These are phyloP conservation scores for Homalodisca vitripennis DNA, from an alignment of 1,140 invertebrate genomes.

Conservation along the genomic window DNA sequence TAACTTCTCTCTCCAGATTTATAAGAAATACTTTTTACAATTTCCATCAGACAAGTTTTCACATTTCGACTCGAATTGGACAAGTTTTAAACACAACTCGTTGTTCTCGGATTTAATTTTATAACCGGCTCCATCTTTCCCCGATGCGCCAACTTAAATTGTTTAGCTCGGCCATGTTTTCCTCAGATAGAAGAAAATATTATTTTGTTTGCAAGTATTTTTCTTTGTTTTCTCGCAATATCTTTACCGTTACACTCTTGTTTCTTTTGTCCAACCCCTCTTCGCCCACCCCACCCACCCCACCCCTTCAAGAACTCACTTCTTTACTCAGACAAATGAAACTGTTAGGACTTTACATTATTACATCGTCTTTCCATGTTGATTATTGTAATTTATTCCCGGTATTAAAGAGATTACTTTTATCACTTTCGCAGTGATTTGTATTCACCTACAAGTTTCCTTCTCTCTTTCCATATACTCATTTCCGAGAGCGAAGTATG, in stretches of 20 bases:
- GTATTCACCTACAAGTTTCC: no score
- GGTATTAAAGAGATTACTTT: not conserved
- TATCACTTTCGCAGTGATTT: no score
- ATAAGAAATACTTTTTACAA: constrained; percentile 18
- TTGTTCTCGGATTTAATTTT: constrained; percentile 18
- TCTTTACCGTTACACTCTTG: constrained; percentile 5
- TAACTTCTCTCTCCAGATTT: constrained; percentile 15
- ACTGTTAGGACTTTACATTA: not conserved
- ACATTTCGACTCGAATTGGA: constrained; percentile 1
- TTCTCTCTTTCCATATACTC: no score
- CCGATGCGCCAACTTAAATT: constrained; percentile 6
- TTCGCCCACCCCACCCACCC: no score
- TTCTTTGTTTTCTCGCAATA: not conserved
- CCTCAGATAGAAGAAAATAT: constrained; percentile 10
- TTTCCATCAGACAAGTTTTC: constrained; percentile 15
- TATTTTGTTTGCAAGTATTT: constrained; percentile 14
- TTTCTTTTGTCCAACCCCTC: not conserved
- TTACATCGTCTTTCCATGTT: not conserved
- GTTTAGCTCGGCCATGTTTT: constrained; percentile 9
- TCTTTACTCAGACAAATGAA: not conserved
- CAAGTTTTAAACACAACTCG: constrained; percentile 12
- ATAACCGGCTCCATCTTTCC: constrained; percentile 10
- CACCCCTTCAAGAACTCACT: no score
- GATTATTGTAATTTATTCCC: not conserved
- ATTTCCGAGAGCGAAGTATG: no score